Evolutionary conservation across 2,113 vertebrate species (phyloP).

Genomic region (Epinephelus fuscoguttatus): DNA sequence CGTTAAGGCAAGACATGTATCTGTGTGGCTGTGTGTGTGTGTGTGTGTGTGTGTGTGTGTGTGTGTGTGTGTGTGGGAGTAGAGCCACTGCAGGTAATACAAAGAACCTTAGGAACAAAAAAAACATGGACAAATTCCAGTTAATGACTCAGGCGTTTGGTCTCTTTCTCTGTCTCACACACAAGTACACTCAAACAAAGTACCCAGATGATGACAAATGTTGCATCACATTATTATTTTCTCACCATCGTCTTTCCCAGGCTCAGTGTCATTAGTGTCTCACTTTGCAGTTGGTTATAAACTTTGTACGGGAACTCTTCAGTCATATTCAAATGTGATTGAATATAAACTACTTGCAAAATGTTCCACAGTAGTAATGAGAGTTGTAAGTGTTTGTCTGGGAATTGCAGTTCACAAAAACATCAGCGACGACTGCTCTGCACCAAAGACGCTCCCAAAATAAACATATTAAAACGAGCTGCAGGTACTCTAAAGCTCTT

Average conservation of each 20-base stretch:
- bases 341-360: conserved; percentile 1
- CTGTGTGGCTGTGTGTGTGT: neutral
- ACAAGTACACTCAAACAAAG: conserved; percentile 38
- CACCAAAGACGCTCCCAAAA: neutral
- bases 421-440: neutral
- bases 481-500: conserved; percentile 7
- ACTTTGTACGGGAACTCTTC: neutral
- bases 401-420: neutral
- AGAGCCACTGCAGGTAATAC: conserved; percentile 7
- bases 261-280: conserved; percentile 24
- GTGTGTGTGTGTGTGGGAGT: neutral
- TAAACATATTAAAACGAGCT: neutral
- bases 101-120: neutral
- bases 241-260: conserved; percentile 48
- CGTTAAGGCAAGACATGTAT: neutral
- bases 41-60: neutral
- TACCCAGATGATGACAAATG: conserved; percentile 31
- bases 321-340: conserved; percentile 8
- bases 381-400: neutral
- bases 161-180: conserved; percentile 32
- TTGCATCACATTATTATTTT: conserved; percentile 51
- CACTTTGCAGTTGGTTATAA: conserved; percentile 21
- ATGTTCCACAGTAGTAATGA: neutral
- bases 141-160: conserved; percentile 61
- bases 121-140: conserved; percentile 33